Evolutionary conservation across 2,888 invertebrate species (phyloP), one percentile per base, ranked within the genome.

Genomic region (Sarcophaga caerulescens): DNA sequence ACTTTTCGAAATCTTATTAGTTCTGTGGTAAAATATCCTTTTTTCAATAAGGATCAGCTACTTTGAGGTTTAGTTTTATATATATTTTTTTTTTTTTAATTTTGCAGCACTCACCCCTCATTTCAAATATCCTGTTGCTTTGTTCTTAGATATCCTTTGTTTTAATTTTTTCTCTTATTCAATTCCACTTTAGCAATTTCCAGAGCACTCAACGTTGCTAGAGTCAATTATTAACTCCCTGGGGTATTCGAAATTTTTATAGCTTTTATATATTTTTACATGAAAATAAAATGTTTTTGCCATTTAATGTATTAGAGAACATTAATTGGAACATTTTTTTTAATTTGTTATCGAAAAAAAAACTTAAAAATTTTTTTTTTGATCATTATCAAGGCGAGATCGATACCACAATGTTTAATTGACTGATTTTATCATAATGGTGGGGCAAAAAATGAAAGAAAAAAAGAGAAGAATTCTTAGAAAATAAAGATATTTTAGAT

Each of bases 201-300:
- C 45, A 25, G 66, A 57, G 19, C 57, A 78, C 81, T 81, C 12
- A 17, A 23, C 79, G 35, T 47, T 19, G 21, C 60, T 81, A 84
- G 78, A 84, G 78, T 84, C 62, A 74, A 70, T 3, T 25, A 35
- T 60, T 47, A 78, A 86, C 86, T 86, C 77, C 11, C 65, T 84
- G 75, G 25, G 47, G 11, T 59, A 78, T 25, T 45, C 8, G 12
- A 78, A 75, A 76, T n/a, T 44, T 44, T 23, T 62, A 57, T 21
- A 23, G 77, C 74, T 78, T 86, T 81, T 86, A 86, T 86, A 86
- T 78, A 57, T 78, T 86, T 81, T 44, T 57, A 63, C 17, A 59
- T 63, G 52, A n/a, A 45, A 25, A 21, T 21, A 52, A 23, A 69
- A 63, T 63, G 1, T 71, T 69, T 78, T 78, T 21, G 62, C 69